Evolutionary conservation across 1,140 invertebrate genomes (phyloP), one percentile per base, ranked within the genome.

Genomic region (Aleiodes sp.): DNA sequence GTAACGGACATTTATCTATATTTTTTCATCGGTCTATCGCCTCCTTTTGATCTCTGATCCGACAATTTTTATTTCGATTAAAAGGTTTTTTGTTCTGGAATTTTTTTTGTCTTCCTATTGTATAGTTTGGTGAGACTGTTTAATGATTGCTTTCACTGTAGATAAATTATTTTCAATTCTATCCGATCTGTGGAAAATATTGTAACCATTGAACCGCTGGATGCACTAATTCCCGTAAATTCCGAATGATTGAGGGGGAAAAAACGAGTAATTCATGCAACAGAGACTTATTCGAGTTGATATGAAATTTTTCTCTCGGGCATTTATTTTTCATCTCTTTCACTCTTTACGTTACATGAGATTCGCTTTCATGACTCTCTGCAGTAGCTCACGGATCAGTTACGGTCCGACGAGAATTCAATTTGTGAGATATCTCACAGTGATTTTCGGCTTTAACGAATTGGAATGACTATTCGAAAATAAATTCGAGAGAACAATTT

Each of bases 1-100:
- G 41, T 60, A 66, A 33, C 59, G 39, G 19, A 70, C 35, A 35
- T 62, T 33, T 62, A 61, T 35, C 37, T n/a, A 61, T 61, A 39
- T 39, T 63, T 63, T n/a, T 28, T 39, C 60, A 63, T 41, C 16
- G 16, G 28, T 63, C 33, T 63, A 63, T 39, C 46, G 59, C 59
- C 35, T 31, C 66, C 43, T 56, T 31, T 63, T 33, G 14, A 63
- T 39, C 31, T 37, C 21, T 16, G 31, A 16, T 41, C 6, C 3
- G 8, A 21, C 9, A 6, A 35, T 31, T 62, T 46, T 46, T 46
- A 8, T n/a, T 46, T 46, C 33, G 33, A 35, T 6, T 7, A 35
- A 35, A n/a, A n/a, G n/a, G n/a, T n/a, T n/a, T n/a, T n/a, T n/a
- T n/a, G n/a, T n/a, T n/a, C n/a, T n/a, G n/a, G n/a, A n/a, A n/a